These are phyloP conservation scores for Drosophila histrio DNA, from an alignment of 2,888 invertebrate genomes.

Conservation along the genomic window DNA sequence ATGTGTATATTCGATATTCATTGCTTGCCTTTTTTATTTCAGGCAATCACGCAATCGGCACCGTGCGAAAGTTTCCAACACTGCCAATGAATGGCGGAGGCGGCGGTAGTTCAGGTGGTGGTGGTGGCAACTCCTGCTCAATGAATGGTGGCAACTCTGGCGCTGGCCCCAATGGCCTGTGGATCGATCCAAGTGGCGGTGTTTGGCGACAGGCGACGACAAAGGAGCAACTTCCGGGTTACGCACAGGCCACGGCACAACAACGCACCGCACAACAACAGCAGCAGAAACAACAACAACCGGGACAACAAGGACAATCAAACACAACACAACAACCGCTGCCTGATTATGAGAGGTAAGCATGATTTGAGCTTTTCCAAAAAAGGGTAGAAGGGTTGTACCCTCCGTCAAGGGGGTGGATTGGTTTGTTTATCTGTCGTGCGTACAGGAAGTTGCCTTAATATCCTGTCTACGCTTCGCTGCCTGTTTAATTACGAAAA, in stretches of 20 bases:
- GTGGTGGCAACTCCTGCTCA: conserved; percentile 42
- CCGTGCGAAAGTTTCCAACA: conserved; percentile 84
- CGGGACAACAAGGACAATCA: conserved; percentile 58
- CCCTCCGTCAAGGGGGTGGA: not conserved
- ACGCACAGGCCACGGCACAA: conserved; percentile 82
- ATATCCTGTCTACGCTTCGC: conserved; percentile 76
- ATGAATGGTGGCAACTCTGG: conserved; percentile 35
- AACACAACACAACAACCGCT: conserved; percentile 76
- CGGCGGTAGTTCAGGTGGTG: conserved; percentile 25
- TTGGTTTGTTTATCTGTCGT: conserved; percentile 59
- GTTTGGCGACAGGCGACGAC: conserved; percentile 84
- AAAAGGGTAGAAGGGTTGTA: conserved; percentile 32
- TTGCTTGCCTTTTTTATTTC: conserved; percentile 69
- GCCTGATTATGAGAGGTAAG: conserved; percentile 84
- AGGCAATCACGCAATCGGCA: conserved; percentile 85
- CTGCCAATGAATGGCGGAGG: conserved; percentile 83
- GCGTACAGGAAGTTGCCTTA: conserved; percentile 70
- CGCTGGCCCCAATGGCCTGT: conserved; percentile 75
- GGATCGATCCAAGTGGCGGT: conserved; percentile 85
- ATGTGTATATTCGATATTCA: conserved; percentile 63
- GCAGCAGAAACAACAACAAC: conserved; percentile 65
- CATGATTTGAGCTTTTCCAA: conserved; percentile 46
- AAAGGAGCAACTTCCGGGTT: conserved; percentile 84
- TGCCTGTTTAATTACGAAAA: conserved; percentile 77
- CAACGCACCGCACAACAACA: conserved; percentile 55